Base-by-base conservation (phyloP, 2,113 vertebrate species). In the Choloepus hoffmanni region DNA sequence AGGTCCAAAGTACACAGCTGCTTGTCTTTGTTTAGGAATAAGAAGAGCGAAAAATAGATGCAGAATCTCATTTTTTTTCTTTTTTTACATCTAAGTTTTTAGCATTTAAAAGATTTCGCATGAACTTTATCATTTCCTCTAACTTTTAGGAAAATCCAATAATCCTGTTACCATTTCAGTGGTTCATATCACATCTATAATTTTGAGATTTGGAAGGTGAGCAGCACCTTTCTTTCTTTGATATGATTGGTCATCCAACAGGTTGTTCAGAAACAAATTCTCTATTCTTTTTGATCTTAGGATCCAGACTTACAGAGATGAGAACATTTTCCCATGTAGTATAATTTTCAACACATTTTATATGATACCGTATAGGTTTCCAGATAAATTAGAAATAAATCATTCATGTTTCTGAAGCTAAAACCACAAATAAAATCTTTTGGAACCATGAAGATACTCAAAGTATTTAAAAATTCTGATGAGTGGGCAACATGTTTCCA, bases 21-120 rank as follows among this genome's bases (percentile, higher is more conserved):
- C 58, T 92, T 23, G 93, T 82, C 87, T 93, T 96, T 8, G 82
- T 92, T 95, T 77, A 92, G 87, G 91, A 90, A 93, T 89, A 83
- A 48, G 94, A 86, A 89, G 53, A 88, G 7, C 90, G 26, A 84
- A 93, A 86, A 10, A 40, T 1, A 40, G 8, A 28, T 0, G 6
- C 9, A 55, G 28, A 78, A 68, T 77, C 53, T 92, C 53, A 87
- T 85, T 89, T 40, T 62, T 78, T 76, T 95, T 58, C 53, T 50
- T 90, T 50, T 93, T 89, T 55, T 68, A 96, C 1, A 43, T 24
- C 13, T 76, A 72, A 90, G 23, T 94, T 0, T 82, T 95, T 93
- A 94, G n/a, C 90, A 67, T 65, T 93, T 94, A 45, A 13, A 79
- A 95, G 92, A n/a, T 93, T 50, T 76, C 36, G 79, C 24, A 11